Conservation (phyloP, 64 coral and sea anemone genomes). For the Catalaphyllia jardinei region DNA sequence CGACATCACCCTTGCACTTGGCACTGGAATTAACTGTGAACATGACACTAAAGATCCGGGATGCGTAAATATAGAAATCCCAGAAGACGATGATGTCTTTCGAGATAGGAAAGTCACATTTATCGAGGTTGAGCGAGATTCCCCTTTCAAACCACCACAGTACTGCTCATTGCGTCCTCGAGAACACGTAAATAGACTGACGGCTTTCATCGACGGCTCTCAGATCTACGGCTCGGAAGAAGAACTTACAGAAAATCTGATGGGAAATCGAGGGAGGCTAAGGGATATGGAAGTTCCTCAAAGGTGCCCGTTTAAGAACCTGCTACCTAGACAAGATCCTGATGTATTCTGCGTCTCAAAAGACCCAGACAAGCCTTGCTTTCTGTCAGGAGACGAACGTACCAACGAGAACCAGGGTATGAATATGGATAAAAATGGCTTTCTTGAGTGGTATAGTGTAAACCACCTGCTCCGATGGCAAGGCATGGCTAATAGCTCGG, state of each 20-base stretch:
- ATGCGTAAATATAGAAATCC: slow-evolving; percentile 60
- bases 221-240: slow-evolving; percentile 16
- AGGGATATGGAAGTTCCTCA: background rate
- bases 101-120: background rate
- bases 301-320: background rate
- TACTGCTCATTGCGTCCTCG: background rate
- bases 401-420: slow-evolving; percentile 57
- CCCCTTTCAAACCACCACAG: background rate
- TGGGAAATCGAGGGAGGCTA: background rate
- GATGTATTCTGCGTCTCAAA: slow-evolving; percentile 19
- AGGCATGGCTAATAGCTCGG: too few relatives aligned
- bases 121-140: slow-evolving; percentile 55
- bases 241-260: background rate
- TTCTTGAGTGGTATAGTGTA: too few relatives aligned
- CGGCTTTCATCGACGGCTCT: slow-evolving; percentile 49
- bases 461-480: too few relatives aligned
- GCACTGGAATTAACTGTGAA: slow-evolving; percentile 11
- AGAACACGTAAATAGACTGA: slow-evolving; percentile 23
- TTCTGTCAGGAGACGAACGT: slow-evolving; percentile 38
- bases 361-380: slow-evolving; percentile 22
- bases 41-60: background rate
- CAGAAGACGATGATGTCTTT: slow-evolving; percentile 26
- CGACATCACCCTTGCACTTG: slow-evolving; percentile 10
- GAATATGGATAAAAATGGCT: too few relatives aligned
- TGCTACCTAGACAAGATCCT: background rate